Percentiles rank a stretch among this genome's conserved stretches.
Conservation (phyloP, 2,888 invertebrate species). For the Mycalesis mineus region DNA sequence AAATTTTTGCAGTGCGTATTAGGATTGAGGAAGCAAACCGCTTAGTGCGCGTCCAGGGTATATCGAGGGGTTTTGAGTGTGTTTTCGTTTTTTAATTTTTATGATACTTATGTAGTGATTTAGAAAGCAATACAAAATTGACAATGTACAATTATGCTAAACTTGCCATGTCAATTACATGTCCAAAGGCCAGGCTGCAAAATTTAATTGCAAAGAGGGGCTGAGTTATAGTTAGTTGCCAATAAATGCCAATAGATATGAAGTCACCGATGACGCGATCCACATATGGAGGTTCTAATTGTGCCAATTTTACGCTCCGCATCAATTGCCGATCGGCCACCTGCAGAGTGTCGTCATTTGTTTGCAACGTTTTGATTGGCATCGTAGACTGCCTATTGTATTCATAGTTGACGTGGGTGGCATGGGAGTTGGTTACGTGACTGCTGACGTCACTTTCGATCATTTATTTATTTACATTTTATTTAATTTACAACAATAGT, state of each 20-base stretch:
- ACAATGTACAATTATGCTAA: too few relatives aligned
- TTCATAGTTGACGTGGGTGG: constrained; percentile 3
- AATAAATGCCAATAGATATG: constrained; percentile 12
- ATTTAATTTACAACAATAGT: too few relatives aligned
- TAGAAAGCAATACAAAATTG: too few relatives aligned
- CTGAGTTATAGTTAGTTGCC: neutral
- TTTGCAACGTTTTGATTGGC: constrained; percentile 4
- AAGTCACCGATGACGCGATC: constrained; percentile 13
- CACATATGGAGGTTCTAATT: constrained; percentile 3
- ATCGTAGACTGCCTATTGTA: constrained; percentile 1
- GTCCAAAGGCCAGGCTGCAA: neutral
- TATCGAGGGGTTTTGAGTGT: too few relatives aligned
- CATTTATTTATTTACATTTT: neutral
- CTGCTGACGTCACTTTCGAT: neutral
- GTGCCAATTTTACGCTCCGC: constrained; percentile 13
- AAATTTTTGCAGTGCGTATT: too few relatives aligned
- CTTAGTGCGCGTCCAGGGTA: too few relatives aligned
- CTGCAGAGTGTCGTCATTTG: constrained; percentile 6
- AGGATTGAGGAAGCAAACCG: too few relatives aligned
- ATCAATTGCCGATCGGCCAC: constrained; percentile 14
- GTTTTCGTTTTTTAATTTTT: too few relatives aligned
- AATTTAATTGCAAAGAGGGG: neutral
- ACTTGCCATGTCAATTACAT: neutral
- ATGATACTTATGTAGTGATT: too few relatives aligned
- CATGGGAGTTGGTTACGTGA: neutral